These are phyloP conservation scores for Melanotaenia trifasciata DNA, from an alignment of 2,797 vertebrate genomes.

Conservation along the genomic window DNA sequence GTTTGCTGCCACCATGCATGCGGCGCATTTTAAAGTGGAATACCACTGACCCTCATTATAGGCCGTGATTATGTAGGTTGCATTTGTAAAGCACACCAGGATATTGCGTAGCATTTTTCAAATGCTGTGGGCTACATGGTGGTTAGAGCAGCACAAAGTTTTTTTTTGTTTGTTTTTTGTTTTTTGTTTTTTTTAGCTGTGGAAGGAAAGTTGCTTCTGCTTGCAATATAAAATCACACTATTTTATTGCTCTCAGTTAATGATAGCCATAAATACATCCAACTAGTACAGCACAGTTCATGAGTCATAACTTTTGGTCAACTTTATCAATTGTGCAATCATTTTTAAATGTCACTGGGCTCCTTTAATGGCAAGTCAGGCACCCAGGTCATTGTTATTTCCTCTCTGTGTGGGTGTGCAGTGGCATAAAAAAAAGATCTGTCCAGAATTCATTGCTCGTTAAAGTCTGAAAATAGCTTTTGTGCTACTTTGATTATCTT, in stretches of 20 bases:
- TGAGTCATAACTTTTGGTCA: not conserved
- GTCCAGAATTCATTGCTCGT: conserved; percentile 16
- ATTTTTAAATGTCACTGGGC: conserved; percentile 1
- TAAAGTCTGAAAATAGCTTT: conserved; percentile 11
- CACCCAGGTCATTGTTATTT: conserved; percentile 10
- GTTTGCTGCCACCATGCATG: too few species aligned
- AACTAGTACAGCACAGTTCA: too few species aligned
- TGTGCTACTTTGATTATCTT: conserved; percentile 6
- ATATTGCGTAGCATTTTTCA: conserved; percentile 9
- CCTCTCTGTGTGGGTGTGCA: conserved; percentile 1
- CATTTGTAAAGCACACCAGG: not conserved
- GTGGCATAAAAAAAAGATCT: conserved; percentile 19
- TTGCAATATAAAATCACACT: not conserved
- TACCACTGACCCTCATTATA: conserved; percentile 6
- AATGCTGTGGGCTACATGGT: not conserved
- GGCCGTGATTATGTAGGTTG: not conserved
- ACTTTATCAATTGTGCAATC: not conserved
- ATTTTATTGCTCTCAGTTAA: not conserved
- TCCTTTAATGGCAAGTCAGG: not conserved
- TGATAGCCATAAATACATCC: not conserved
- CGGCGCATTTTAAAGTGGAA: not conserved
- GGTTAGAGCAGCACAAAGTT: not conserved
- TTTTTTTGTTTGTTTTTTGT: not conserved
- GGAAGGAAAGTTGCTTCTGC: not conserved
- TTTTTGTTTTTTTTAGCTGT: not conserved